phyloP scores from a whole-genome alignment of 2,888 invertebrate species.

The Uropetala carovei region DNA sequence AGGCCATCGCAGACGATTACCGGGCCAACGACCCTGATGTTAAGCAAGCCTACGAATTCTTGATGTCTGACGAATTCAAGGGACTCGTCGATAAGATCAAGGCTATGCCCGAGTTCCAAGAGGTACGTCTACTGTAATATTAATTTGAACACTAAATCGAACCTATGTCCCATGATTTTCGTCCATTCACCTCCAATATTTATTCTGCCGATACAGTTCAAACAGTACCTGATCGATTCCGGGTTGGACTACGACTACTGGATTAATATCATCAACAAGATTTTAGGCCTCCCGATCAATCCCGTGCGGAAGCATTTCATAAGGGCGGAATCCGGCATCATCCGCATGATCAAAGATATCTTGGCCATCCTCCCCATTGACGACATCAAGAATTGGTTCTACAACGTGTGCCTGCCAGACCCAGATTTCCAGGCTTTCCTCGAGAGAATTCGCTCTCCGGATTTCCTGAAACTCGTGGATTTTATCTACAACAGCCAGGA shows the following conservation, averaged over 20 bases:
- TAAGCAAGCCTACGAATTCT: background rate
- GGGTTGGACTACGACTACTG: constrained; percentile 70
- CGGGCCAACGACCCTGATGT: background rate
- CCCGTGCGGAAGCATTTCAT: background rate
- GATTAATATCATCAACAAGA: constrained; percentile 70
- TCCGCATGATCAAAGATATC: constrained; percentile 70
- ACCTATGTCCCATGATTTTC: background rate
- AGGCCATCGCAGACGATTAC: background rate
- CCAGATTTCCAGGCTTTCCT: constrained; percentile 9
- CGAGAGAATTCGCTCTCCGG: background rate
- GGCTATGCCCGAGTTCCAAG: background rate
- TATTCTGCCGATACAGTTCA: constrained; percentile 66
- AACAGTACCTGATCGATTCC: constrained; percentile 70
- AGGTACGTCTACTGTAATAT: background rate
- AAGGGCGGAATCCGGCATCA: constrained; percentile 12
- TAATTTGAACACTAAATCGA: background rate
- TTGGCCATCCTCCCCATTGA: constrained; percentile 70
- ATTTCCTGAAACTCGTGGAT: constrained; percentile 17
- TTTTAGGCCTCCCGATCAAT: constrained; percentile 69
- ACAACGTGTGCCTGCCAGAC: constrained; percentile 30
- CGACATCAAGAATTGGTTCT: constrained; percentile 70
- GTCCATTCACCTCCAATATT: background rate
- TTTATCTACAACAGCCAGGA: background rate
- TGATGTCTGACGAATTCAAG: background rate
- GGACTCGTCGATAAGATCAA: background rate